These are phyloP conservation scores for Lissocephala sabroskyi DNA, from an alignment of 2,888 invertebrate species.

Conservation along the genomic window DNA sequence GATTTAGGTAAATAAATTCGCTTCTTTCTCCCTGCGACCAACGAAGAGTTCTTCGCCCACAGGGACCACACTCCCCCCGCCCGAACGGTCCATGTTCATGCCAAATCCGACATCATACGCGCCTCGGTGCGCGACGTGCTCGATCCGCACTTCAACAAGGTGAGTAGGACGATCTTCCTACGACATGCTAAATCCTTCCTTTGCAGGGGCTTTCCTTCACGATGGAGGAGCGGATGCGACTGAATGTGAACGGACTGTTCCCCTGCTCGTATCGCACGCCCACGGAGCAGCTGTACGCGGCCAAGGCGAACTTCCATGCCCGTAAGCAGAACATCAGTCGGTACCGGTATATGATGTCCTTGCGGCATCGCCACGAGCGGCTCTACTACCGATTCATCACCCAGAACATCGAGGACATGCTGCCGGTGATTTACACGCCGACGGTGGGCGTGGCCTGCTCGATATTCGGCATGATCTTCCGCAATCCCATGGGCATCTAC, in stretches of 20 bases:
- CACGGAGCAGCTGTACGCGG: constrained; percentile 87
- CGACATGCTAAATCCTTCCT: background rate
- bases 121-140: constrained; percentile 68
- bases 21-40: too few species aligned
- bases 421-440: constrained; percentile 98
- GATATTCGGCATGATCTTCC: constrained; percentile 90
- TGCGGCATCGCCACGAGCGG: constrained; percentile 89
- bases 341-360: constrained; percentile 89
- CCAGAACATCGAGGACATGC: constrained; percentile 87
- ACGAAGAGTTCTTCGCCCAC: too few species aligned
- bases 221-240: constrained; percentile 89
- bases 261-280: constrained; percentile 90
- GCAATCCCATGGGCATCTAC: constrained; percentile 90
- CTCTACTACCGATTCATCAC: constrained; percentile 90
- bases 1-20: too few species aligned
- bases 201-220: constrained; percentile 60
- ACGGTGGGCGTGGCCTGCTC: constrained; percentile 96
- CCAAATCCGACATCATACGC: too few species aligned
- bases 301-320: constrained; percentile 83
- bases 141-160: constrained; percentile 37
- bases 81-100: too few species aligned
- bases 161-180: constrained; percentile 6
- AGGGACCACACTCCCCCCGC: too few species aligned
- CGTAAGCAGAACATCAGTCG: constrained; percentile 89
- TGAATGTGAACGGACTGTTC: constrained; percentile 94